Evolutionary conservation across 2,797 vertebrate genomes (phyloP), one percentile per base, ranked within the genome.

Genomic region (Anabas testudineus): DNA sequence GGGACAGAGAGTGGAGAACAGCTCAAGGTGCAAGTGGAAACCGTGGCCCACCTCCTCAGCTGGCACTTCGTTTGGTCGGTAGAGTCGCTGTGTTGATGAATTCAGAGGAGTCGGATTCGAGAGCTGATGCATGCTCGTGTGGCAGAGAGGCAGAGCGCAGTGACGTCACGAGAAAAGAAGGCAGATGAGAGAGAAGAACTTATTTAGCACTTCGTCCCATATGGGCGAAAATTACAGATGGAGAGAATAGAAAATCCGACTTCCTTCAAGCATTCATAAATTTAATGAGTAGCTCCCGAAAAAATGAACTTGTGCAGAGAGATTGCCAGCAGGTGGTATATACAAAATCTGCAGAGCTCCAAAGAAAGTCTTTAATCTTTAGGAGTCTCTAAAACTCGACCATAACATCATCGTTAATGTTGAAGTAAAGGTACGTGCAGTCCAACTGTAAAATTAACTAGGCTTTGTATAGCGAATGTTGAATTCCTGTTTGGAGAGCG

Each of bases 281-380:
- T 86, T 83, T 89, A 84, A 89, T 87, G 82, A 90, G 81, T 60
- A 71, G 52, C 58, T 74, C 59, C 34, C 26, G 12, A 76, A 63
- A n/a, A 83, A 71, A 78, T 79, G 54, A 71, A 73, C 47, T 72
- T 51, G n/a, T n/a, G 67, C 49, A 22, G 73, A 81, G 69, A 69
- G 55, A 71, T 59, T 81, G 78, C 75, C 81, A 78, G 86, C 68
- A 87, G 88, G 83, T 79, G 87, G 82, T 87, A 83, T 87, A 83
- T 26, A 69, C 58, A 69, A 61, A 74, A 67, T 76, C 75, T 72
- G 75, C 75, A 58, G 55, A 68, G 76, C 71, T 78, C 71, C 71
- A 83, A 80, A 82, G 62, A 71, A 53, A 78, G 36, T 69, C 78
- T 87, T 88, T 86, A 83, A 90, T 90, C 80, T 86, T 75, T 46